These are phyloP conservation scores for Chloroceryle amazona DNA, from an alignment of 2,797 vertebrate species.

Conservation along the genomic window DNA sequence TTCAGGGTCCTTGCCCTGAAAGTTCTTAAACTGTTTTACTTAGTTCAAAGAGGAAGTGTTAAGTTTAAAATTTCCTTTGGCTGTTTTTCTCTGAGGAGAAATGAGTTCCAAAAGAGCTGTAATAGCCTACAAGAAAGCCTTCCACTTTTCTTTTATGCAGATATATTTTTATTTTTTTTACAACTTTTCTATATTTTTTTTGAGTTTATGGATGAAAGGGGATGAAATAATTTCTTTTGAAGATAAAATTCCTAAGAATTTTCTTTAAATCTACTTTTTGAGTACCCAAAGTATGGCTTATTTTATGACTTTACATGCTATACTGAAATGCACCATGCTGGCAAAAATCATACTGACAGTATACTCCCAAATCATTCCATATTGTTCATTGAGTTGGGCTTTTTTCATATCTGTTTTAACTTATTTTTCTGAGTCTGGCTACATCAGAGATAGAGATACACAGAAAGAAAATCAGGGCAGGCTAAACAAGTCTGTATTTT, in stretches of 20 bases:
- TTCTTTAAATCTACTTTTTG: not conserved
- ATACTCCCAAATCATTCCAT: not conserved
- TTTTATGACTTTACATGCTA: not conserved
- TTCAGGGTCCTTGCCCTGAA: not conserved
- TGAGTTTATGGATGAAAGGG: not conserved
- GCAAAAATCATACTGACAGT: not conserved
- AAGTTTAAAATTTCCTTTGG: not conserved
- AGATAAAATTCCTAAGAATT: not conserved
- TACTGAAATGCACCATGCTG: not conserved
- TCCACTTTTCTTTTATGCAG: not conserved
- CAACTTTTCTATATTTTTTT: not conserved
- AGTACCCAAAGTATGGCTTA: not conserved
- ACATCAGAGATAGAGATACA: not conserved
- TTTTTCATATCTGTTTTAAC: not conserved
- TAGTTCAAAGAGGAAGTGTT: not conserved
- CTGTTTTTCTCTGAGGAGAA: not conserved
- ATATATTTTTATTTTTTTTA: not conserved
- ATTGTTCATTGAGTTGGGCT: accelerated
- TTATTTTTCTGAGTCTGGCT: not conserved
- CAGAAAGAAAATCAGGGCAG: not conserved
- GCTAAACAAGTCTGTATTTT: not conserved
- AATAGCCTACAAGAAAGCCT: not conserved
- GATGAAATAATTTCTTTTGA: not conserved
- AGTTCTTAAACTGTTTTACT: not conserved
- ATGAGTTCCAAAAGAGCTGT: not conserved